These are phyloP conservation scores for Meiosimyza platycephala DNA, from an alignment of 2,888 invertebrate genomes.

Conservation along the genomic window DNA sequence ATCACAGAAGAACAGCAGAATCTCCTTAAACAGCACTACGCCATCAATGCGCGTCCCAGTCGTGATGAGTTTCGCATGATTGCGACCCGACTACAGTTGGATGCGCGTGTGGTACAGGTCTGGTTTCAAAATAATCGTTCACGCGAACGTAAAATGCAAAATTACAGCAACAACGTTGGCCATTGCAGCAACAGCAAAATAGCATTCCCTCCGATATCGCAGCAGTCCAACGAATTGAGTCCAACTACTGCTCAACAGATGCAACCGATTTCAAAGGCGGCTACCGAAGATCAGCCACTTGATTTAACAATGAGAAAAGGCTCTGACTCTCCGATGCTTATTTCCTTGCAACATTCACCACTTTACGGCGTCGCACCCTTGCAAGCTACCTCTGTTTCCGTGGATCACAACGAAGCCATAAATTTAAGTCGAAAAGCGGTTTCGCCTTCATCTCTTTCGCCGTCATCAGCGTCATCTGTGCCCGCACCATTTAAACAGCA, in stretches of 20 bases:
- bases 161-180: slow-evolving; percentile 47
- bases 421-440: slow-evolving; percentile 79
- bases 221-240: slow-evolving; percentile 41
- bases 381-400: slow-evolving; percentile 63
- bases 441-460: slow-evolving; percentile 67
- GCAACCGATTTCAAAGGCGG: slow-evolving; percentile 45
- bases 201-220: neutral
- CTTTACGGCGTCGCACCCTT: slow-evolving; percentile 72
- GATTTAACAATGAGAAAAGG: slow-evolving; percentile 84
- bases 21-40: slow-evolving; percentile 89
- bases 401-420: slow-evolving; percentile 74
- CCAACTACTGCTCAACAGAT: neutral
- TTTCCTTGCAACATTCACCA: slow-evolving; percentile 70
- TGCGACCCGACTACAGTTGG: slow-evolving; percentile 80
- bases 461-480: slow-evolving; percentile 52
- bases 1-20: slow-evolving; percentile 94
- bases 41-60: slow-evolving; percentile 91
- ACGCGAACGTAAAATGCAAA: slow-evolving; percentile 80
- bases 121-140: slow-evolving; percentile 98
- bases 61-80: slow-evolving; percentile 93
- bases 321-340: slow-evolving; percentile 65
- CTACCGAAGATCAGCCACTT: slow-evolving; percentile 81
- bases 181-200: slow-evolving; percentile 31
- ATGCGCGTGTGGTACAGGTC: slow-evolving; percentile 87
- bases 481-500: slow-evolving; percentile 50